These are phyloP conservation scores for Ptychodera flava DNA, from an alignment of 35 echinoderm and acorn worm genomes.

Conservation along the genomic window DNA sequence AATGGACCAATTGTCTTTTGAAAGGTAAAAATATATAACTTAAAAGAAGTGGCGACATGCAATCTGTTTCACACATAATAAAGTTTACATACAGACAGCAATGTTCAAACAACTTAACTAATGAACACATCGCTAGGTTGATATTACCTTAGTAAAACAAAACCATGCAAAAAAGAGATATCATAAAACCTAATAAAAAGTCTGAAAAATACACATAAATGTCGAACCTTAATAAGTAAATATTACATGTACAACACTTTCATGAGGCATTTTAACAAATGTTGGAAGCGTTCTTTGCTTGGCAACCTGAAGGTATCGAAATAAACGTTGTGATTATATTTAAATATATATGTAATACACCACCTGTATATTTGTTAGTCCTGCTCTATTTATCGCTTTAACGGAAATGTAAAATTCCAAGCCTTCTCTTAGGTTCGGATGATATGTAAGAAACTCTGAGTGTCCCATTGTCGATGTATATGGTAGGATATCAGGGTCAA, in stretches of 20 bases:
- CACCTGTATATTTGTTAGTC: constrained; percentile 16
- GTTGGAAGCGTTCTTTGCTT: not conserved
- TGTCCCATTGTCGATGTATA: constrained; percentile 32
- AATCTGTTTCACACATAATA: no score
- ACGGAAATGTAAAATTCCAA: constrained; percentile 13
- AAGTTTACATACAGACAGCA: no score
- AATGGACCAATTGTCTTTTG: constrained; percentile 18
- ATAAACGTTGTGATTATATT: not conserved
- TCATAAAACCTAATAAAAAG: no score
- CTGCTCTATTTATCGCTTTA: constrained; percentile 25
- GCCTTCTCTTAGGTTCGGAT: constrained; percentile 23
- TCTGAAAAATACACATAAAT: no score
- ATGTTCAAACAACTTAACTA: no score
- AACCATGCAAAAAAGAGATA: no score
- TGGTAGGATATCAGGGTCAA: constrained; percentile 16
- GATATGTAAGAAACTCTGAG: constrained; percentile 21
- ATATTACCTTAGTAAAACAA: no score
- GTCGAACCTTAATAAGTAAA: no score
- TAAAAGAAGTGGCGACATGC: no score
- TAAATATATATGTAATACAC: not conserved
- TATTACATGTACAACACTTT: not conserved
- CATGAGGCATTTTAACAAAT: not conserved
- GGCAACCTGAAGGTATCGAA: not conserved
- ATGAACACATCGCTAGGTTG: no score
- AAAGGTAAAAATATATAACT: not conserved